These are phyloP conservation scores for Cotesia glomerata DNA, from an alignment of 1,140 invertebrate species.

Conservation along the genomic window DNA sequence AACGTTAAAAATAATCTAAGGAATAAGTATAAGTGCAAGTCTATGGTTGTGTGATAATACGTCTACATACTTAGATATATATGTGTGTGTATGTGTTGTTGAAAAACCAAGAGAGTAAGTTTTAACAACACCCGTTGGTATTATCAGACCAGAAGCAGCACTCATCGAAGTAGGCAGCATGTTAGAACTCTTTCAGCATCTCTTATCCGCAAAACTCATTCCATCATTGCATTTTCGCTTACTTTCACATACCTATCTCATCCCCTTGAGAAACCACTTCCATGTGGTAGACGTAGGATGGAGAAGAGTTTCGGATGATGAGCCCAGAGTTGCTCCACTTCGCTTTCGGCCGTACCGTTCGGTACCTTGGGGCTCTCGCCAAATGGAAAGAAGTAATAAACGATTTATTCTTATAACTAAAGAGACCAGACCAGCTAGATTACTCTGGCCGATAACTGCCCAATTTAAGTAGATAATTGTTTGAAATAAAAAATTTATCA, in stretches of 20 bases:
- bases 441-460: constrained; percentile 1
- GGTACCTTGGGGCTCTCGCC: constrained; percentile 23
- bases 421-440: constrained; percentile 2
- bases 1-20: neutral
- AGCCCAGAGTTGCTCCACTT: neutral
- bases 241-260: neutral
- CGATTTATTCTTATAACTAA: constrained; percentile 27
- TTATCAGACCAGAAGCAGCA: constrained; percentile 21
- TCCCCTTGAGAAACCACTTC: constrained; percentile 14
- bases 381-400: constrained; percentile 41
- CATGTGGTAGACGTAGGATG: neutral
- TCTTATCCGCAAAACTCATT: constrained; percentile 15
- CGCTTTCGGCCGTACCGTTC: neutral
- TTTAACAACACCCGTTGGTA: constrained; percentile 46
- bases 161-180: constrained; percentile 24
- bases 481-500: constrained; percentile 1
- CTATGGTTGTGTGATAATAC: neutral
- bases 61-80: neutral
- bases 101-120: constrained; percentile 38
- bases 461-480: constrained; percentile 31
- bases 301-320: constrained; percentile 8
- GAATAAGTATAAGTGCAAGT: neutral
- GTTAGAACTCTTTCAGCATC: constrained; percentile 24
- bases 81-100: constrained; percentile 23
- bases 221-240: neutral